Conservation (phyloP, 2,113 vertebrate species). For the Talpa occidentalis region DNA sequence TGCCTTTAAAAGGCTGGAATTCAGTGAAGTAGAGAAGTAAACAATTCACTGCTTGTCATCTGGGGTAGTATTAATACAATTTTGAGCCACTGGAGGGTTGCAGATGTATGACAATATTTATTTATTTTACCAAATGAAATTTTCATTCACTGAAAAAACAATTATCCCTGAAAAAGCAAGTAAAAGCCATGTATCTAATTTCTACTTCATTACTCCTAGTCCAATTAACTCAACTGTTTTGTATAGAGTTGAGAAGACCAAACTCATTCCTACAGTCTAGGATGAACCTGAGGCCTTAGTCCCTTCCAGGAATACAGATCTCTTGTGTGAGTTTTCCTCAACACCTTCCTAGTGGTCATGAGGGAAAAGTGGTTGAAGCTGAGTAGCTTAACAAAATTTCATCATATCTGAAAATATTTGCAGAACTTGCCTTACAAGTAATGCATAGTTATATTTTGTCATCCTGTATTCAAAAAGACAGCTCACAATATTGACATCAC, state of each 20-base stretch:
- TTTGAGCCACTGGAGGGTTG: not conserved
- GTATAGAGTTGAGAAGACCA: not conserved
- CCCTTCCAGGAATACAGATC: not conserved
- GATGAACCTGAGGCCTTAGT: not conserved
- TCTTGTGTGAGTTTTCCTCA: not conserved
- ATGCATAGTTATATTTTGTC: not conserved
- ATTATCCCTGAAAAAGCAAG: slow-evolving; percentile 13
- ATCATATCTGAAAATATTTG: not conserved
- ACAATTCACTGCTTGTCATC: not conserved
- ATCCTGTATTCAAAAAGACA: not conserved
- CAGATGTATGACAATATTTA: not conserved
- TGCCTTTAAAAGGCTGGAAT: not conserved
- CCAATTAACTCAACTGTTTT: slow-evolving; percentile 18
- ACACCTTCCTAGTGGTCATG: not conserved
- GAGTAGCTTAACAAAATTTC: not conserved
- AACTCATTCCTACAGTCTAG: not conserved
- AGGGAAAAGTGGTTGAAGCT: not conserved
- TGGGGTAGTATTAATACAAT: not conserved
- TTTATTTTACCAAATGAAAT: slow-evolving; percentile 35
- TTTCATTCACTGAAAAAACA: slow-evolving; percentile 30
- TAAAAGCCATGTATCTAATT: not conserved
- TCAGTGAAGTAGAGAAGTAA: not conserved
- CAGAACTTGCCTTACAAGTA: not conserved
- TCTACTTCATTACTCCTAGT: slow-evolving; percentile 18
- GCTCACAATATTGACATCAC: not conserved